Conservation (phyloP, 2,113 vertebrate species). For the Callionymus lyra region DNA sequence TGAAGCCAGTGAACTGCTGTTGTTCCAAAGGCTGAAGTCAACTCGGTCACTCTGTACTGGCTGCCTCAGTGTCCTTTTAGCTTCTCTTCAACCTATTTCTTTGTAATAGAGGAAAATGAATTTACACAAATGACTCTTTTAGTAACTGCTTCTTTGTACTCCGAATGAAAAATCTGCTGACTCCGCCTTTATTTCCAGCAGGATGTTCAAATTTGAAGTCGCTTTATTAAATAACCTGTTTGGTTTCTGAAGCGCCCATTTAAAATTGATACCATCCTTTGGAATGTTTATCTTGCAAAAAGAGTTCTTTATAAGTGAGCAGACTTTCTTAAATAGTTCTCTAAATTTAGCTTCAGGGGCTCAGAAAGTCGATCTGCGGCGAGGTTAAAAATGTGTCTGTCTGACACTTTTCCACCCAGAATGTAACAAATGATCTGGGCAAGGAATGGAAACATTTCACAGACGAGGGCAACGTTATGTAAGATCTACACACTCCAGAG, state of each 20-base stretch:
- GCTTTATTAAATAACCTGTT: no score
- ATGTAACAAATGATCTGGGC: slow-evolving; percentile 45
- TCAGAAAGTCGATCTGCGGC: slow-evolving; percentile 25
- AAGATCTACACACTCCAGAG: slow-evolving; percentile 36
- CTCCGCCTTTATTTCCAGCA: no score
- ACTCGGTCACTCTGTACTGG: no score
- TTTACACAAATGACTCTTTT: no score
- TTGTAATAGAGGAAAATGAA: no score
- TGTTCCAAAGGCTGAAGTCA: background rate
- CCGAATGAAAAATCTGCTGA: no score
- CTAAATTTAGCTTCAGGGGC: slow-evolving; percentile 41
- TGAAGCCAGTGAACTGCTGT: background rate
- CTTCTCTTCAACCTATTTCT: background rate
- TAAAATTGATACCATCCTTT: slow-evolving; percentile 13
- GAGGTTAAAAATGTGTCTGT: slow-evolving; percentile 26
- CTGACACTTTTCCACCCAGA: slow-evolving; percentile 43
- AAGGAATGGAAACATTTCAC: slow-evolving; percentile 54
- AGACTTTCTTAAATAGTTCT: slow-evolving; percentile 18
- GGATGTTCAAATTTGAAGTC: no score
- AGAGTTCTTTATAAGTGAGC: slow-evolving; percentile 2
- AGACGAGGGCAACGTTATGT: slow-evolving; percentile 45
- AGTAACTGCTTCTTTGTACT: no score
- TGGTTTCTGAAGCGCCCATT: background rate
- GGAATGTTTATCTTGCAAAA: slow-evolving; percentile 14
- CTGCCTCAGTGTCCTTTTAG: no score